Percentiles rank a stretch among this genome's conserved stretches.
phyloP scores from a whole-genome alignment of 2,113 vertebrate genomes.

The Hystrix cristata region DNA sequence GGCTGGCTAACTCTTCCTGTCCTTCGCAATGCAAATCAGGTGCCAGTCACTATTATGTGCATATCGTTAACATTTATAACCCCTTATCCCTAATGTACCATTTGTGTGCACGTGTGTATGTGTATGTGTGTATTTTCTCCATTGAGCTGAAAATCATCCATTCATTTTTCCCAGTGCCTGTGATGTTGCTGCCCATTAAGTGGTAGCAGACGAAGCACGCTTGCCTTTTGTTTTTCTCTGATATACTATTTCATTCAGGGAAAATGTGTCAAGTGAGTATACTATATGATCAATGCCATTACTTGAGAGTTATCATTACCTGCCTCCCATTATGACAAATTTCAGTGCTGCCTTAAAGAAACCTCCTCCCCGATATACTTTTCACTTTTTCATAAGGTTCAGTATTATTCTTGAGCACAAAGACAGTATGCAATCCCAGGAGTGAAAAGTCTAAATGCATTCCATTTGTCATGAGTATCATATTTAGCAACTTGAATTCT shows the following conservation, averaged over 20 bases:
- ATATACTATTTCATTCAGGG: conserved; percentile 3
- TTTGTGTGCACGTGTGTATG: not conserved
- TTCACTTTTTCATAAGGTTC: conserved; percentile 52
- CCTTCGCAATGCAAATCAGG: not conserved
- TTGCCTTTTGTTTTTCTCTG: not conserved
- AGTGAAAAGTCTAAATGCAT: conserved; percentile 16
- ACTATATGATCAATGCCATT: conserved; percentile 33
- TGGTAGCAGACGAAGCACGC: not conserved
- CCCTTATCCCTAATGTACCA: not conserved
- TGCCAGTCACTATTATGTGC: not conserved
- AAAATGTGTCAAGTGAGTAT: conserved; percentile 58
- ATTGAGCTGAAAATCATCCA: not conserved
- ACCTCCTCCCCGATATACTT: conserved; percentile 9
- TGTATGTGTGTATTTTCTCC: not conserved
- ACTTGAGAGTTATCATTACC: conserved; percentile 57
- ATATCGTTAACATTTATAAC: not conserved
- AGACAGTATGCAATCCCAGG: conserved; percentile 63
- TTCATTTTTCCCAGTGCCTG: not conserved
- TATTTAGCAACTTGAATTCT: conserved; percentile 57
- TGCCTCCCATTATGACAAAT: conserved; percentile 58
- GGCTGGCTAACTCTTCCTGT: not conserved
- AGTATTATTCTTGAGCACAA: conserved; percentile 65
- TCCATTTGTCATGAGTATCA: conserved; percentile 61
- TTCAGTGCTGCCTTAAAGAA: conserved; percentile 41
- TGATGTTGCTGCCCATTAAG: not conserved